Conservation (phyloP, 2,888 invertebrate species). For the Dicroscelio sp. region DNA sequence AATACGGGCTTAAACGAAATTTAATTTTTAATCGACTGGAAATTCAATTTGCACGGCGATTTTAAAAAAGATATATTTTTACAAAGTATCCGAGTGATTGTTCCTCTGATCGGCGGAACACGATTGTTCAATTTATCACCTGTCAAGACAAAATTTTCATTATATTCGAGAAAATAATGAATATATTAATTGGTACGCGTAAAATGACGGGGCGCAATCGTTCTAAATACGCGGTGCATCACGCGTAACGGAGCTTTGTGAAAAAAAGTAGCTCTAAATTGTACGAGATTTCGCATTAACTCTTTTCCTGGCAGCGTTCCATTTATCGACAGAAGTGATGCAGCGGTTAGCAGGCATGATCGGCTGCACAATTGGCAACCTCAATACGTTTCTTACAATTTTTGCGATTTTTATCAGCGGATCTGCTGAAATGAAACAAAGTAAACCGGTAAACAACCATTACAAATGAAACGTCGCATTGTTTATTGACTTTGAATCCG, state of each 20-base stretch:
- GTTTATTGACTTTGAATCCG: too few species aligned
- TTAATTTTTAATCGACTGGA: too few species aligned
- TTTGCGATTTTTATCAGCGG: conserved; percentile 62
- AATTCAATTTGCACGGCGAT: too few species aligned
- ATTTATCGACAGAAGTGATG: conserved; percentile 79
- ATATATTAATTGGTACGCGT: not conserved
- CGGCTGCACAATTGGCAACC: conserved; percentile 71
- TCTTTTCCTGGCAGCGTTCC: conserved; percentile 77
- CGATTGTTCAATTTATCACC: too few species aligned
- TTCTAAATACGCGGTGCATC: conserved; percentile 55
- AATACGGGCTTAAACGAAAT: too few species aligned
- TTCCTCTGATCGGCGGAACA: too few species aligned
- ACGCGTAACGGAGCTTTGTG: conserved; percentile 38
- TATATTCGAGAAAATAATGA: too few species aligned
- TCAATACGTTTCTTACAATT: conserved; percentile 74
- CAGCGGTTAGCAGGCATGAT: conserved; percentile 73
- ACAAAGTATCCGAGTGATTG: too few species aligned
- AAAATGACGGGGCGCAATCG: not conserved
- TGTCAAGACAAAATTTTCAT: too few species aligned
- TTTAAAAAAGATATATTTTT: too few species aligned
- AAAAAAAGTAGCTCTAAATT: conserved; percentile 64
- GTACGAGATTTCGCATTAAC: conserved; percentile 74
- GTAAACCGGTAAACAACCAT: conserved; percentile 42
- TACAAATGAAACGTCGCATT: conserved; percentile 28
- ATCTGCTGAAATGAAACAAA: conserved; percentile 39